Evolutionary conservation across 2,113 vertebrate species (phyloP).

Genomic region (Daboia siamensis): DNA sequence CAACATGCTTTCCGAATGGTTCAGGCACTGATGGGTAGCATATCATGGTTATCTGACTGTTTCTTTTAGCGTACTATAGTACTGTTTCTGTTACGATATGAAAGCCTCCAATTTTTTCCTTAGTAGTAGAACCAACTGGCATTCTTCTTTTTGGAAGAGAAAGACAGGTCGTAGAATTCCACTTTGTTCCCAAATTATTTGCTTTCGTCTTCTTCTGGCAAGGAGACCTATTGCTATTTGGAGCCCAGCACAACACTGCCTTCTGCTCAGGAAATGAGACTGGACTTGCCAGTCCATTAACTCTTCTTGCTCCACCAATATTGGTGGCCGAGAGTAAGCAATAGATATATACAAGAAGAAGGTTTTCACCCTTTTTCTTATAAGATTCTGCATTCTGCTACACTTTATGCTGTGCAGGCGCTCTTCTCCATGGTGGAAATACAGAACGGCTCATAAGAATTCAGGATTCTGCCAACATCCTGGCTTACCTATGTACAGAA

Average conservation of each 20-base stretch:
- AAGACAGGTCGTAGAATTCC: background rate
- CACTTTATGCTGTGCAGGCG: background rate
- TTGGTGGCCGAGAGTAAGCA: background rate
- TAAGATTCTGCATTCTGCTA: background rate
- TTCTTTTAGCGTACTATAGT: background rate
- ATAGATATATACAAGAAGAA: background rate
- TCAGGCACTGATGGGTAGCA: background rate
- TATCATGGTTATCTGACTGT: background rate
- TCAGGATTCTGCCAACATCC: slow-evolving; percentile 1
- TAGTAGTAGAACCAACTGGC: background rate
- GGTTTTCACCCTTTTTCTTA: background rate
- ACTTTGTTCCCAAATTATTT: background rate
- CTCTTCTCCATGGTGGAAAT: background rate
- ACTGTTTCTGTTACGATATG: background rate
- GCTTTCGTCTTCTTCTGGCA: background rate
- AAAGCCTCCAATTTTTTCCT: background rate
- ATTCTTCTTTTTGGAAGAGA: background rate
- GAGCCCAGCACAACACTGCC: background rate
- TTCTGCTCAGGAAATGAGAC: background rate
- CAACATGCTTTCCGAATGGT: background rate
- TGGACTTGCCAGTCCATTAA: background rate
- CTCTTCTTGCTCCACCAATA: background rate
- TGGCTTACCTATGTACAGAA: background rate
- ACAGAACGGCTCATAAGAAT: background rate
- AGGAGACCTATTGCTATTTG: background rate